Base-by-base conservation (phyloP, 2,797 vertebrate genomes). In the Clarias fuscus region DNA sequence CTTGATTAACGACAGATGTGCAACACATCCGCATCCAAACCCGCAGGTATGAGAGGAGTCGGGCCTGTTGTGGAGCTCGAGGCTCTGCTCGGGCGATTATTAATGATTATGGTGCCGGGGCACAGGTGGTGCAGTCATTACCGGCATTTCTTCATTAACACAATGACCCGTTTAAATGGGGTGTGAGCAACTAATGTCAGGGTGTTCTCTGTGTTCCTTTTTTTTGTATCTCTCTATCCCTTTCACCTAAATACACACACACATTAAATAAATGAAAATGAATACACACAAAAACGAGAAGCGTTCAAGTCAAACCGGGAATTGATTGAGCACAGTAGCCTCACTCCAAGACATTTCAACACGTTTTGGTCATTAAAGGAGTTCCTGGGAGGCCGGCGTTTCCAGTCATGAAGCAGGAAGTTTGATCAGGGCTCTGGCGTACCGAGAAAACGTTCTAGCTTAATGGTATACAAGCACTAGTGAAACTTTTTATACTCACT, bases 191-290 rank as follows among this genome's bases (percentile, higher is more conserved):
- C n/a, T 77, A 56, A 77, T 58, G 33, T n/a, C 14, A 59, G 20
- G 53, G 24, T 56, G 27, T 59, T 40, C 48, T 68, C 48, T 11
- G 30, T 5, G 4, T 37, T 33, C 33, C 33, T 43, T 61, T n/a
- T 43, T 40, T 48, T 37, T 2, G 5, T 27, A 18, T 20, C 59
- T 24, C 24, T 67, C 61, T 53, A 30, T 80, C 15, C 4, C 33
- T 10, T 10, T 24, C 56, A 78, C 72, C 59, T 62, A 88, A 20
- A 70, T 15, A 67, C 56, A 53, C 37, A 82, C 37, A 82, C 93
- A 67, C n/a, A 33, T 0, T 13, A 53, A 53, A 53, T 48, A 48
- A 48, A 48, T 48, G 48, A 48, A 11, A 48, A 48, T 48, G 11
- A 53, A 53, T 53, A 2, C 48, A 53, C 48, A 53, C 48, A 13